Percentiles rank a stretch among this genome's conserved stretches.
Evolutionary conservation across 2,797 vertebrate species (phyloP).

Genomic region (Borostomias antarcticus): DNA sequence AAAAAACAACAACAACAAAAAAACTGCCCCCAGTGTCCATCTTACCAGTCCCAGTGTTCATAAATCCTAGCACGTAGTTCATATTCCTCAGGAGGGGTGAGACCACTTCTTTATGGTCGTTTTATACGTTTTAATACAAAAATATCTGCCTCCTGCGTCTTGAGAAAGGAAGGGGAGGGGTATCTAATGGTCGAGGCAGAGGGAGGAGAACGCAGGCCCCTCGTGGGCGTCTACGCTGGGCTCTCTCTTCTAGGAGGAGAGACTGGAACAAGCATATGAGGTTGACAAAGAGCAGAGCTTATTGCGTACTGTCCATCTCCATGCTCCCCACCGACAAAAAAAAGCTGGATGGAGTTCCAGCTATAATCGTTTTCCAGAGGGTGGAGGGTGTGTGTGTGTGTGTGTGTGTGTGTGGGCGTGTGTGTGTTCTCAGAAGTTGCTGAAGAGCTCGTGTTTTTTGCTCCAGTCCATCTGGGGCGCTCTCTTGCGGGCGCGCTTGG

Average conservation of each 20-base stretch:
- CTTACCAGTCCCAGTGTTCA: slow-evolving; percentile 56
- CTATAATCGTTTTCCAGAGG: not conserved
- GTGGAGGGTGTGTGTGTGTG: not conserved
- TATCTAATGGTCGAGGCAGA: slow-evolving; percentile 15
- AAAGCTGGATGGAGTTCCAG: not conserved
- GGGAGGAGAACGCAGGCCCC: too few relatives aligned
- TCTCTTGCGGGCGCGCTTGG: slow-evolving; percentile 89
- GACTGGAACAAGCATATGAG: too few relatives aligned
- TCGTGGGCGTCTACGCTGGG: too few relatives aligned
- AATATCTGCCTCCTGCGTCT: slow-evolving; percentile 55
- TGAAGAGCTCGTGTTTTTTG: slow-evolving; percentile 96
- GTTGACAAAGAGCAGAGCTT: not conserved
- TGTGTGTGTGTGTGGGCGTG: not conserved
- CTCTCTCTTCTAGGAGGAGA: too few relatives aligned
- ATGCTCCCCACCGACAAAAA: not conserved
- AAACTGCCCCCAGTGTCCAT: slow-evolving; percentile 34
- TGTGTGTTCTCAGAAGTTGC: slow-evolving; percentile 87
- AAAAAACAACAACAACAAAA: slow-evolving; percentile 13
- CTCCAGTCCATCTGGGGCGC: slow-evolving; percentile 98
- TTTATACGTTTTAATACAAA: slow-evolving; percentile 65
- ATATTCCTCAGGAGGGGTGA: slow-evolving; percentile 31
- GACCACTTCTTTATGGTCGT: slow-evolving; percentile 37
- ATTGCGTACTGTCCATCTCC: not conserved
- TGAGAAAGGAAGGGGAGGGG: slow-evolving; percentile 17
- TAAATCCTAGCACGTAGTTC: slow-evolving; percentile 38